Conservation (phyloP, 2,113 vertebrate species). For the Osmerus eperlanus region DNA sequence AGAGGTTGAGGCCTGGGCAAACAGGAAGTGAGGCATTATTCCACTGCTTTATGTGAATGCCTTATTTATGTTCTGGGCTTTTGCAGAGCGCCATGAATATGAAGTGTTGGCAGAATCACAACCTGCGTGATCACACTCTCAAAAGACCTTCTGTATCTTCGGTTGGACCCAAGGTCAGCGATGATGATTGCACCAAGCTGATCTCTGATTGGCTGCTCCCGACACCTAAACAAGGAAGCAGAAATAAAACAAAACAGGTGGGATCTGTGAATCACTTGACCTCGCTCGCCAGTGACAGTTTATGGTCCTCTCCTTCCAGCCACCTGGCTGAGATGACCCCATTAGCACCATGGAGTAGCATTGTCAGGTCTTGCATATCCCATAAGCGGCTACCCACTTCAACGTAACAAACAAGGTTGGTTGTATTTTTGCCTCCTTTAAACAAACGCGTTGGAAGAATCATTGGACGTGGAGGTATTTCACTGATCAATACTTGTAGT, state of each 20-base stretch:
- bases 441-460: slow-evolving; percentile 31
- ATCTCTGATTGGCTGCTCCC: slow-evolving; percentile 16
- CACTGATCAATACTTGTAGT: slow-evolving; percentile 39
- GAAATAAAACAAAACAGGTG: slow-evolving; percentile 16
- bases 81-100: slow-evolving; percentile 54
- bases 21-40: slow-evolving; percentile 45
- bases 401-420: background rate
- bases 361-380: too few relatives aligned
- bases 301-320: slow-evolving; percentile 1
- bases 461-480: slow-evolving; percentile 27
- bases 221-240: background rate
- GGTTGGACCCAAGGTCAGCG: slow-evolving; percentile 46
- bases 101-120: slow-evolving; percentile 42
- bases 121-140: slow-evolving; percentile 35
- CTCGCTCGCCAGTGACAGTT: slow-evolving; percentile 24
- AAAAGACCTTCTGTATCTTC: slow-evolving; percentile 21
- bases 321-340: background rate
- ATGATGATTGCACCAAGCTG: slow-evolving; percentile 11
- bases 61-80: slow-evolving; percentile 57
- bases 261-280: slow-evolving; percentile 28
- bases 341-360: background rate
- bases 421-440: background rate
- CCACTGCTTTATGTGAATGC: slow-evolving; percentile 48
- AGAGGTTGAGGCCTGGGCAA: slow-evolving; percentile 26
- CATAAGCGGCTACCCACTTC: slow-evolving; percentile 13